phyloP scores from a whole-genome alignment of 2,113 vertebrate species.

The Chionis minor region DNA sequence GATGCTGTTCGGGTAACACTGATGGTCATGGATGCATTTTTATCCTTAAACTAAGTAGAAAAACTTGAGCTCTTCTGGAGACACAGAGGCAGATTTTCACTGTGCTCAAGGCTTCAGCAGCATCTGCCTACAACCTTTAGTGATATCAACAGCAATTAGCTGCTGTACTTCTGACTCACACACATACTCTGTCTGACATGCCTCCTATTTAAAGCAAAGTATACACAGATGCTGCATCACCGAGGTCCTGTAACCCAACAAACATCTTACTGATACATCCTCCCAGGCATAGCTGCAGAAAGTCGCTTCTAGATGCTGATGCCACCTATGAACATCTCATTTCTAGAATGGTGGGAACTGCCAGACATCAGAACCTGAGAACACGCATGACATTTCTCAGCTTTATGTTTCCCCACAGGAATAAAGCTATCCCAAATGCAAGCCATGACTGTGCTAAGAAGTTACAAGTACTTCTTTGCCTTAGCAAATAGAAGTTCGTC shows the following conservation, averaged over 20 bases:
- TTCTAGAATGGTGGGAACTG: constrained; percentile 34
- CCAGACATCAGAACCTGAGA: constrained; percentile 22
- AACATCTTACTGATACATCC: background rate
- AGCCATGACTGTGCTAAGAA: background rate
- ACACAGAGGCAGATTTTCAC: background rate
- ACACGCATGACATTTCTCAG: background rate
- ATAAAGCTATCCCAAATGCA: background rate
- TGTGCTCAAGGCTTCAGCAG: background rate
- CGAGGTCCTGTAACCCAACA: background rate
- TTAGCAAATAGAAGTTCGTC: background rate
- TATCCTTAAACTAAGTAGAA: background rate
- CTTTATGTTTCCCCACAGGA: background rate
- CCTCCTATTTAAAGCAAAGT: background rate
- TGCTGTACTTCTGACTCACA: background rate
- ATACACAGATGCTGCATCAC: background rate
- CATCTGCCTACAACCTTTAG: background rate
- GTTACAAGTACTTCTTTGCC: background rate
- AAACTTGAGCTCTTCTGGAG: background rate
- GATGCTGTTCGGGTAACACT: background rate
- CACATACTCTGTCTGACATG: background rate
- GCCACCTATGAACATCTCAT: background rate
- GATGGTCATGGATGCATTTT: background rate
- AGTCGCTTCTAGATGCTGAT: background rate
- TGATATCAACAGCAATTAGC: background rate
- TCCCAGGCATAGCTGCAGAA: background rate